These are phyloP conservation scores for Ditula angustiorana DNA, from an alignment of 2,888 invertebrate genomes.

Conservation along the genomic window DNA sequence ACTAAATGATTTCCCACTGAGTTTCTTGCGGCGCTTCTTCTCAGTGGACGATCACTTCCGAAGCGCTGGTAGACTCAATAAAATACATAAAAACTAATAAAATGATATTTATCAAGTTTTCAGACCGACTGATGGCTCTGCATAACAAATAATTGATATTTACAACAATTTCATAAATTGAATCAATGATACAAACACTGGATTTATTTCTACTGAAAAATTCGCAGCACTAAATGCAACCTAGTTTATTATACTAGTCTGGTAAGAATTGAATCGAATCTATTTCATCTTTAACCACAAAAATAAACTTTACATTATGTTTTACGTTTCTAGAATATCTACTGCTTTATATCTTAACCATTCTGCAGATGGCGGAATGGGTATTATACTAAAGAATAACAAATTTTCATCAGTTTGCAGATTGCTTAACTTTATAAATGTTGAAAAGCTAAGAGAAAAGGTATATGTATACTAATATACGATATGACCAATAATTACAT, in stretches of 20 bases:
- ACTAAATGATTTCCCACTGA: conserved; percentile 58
- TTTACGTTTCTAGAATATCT: no score
- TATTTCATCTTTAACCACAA: neutral
- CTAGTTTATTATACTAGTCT: neutral
- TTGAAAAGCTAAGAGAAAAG: no score
- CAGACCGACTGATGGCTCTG: neutral
- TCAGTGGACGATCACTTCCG: conserved; percentile 72
- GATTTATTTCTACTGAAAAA: neutral
- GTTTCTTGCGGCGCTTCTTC: conserved; percentile 81
- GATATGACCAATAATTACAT: neutral
- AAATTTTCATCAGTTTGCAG: neutral
- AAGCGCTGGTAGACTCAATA: conserved; percentile 64
- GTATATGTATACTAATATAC: neutral
- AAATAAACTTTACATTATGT: neutral
- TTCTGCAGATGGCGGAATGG: no score
- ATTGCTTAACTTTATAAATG: neutral
- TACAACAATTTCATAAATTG: conserved; percentile 28
- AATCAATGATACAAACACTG: conserved; percentile 35
- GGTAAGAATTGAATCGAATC: neutral
- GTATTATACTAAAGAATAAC: neutral
- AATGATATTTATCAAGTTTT: neutral
- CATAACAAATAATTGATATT: conserved; percentile 4
- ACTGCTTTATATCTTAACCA: no score
- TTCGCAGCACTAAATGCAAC: neutral
- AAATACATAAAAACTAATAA: conserved; percentile 8